A percentile compares a stretch with the other conserved stretches of the same genome.
Conservation (phyloP, 2,888 invertebrate species). For the Andrena dorsata region DNA sequence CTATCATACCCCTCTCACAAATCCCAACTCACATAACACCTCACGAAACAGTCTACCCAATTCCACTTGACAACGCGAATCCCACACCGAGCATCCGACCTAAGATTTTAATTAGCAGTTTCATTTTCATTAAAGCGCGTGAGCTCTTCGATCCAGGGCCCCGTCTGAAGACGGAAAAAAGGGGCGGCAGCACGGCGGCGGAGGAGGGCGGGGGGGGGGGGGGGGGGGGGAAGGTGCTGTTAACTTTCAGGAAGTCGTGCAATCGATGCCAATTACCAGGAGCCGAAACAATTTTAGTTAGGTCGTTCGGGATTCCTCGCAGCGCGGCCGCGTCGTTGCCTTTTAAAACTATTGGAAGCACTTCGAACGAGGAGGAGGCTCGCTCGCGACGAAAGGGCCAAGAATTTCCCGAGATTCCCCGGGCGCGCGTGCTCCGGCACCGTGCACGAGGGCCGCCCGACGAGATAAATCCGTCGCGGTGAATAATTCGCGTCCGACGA, state of each 20-base stretch:
- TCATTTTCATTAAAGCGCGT: constrained; percentile 32
- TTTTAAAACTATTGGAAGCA: constrained; percentile 10
- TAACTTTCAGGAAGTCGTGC: constrained; percentile 40
- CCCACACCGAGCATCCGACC: background rate
- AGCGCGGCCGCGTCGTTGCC: constrained; percentile 8
- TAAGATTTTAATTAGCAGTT: constrained; percentile 40
- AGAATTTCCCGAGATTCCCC: constrained; percentile 25
- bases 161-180: constrained; percentile 4
- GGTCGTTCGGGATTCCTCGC: constrained; percentile 32
- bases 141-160: background rate
- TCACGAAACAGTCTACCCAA: background rate
- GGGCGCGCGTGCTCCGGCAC: background rate
- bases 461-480: constrained; percentile 52
- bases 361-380: background rate
- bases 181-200: background rate
- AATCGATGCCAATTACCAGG: constrained; percentile 44
- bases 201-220: too few species aligned
- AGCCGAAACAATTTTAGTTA: constrained; percentile 40
- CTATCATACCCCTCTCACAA: too few species aligned
- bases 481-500: constrained; percentile 51
- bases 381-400: constrained; percentile 2
- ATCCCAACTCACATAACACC: background rate
- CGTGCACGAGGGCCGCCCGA: constrained; percentile 2
- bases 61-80: background rate
- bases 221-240: background rate